A percentile compares a stretch with the other conserved stretches of the same genome.
phyloP scores from a whole-genome alignment of 92 coral and sea anemone genomes.

The Heteractis magnifica region DNA sequence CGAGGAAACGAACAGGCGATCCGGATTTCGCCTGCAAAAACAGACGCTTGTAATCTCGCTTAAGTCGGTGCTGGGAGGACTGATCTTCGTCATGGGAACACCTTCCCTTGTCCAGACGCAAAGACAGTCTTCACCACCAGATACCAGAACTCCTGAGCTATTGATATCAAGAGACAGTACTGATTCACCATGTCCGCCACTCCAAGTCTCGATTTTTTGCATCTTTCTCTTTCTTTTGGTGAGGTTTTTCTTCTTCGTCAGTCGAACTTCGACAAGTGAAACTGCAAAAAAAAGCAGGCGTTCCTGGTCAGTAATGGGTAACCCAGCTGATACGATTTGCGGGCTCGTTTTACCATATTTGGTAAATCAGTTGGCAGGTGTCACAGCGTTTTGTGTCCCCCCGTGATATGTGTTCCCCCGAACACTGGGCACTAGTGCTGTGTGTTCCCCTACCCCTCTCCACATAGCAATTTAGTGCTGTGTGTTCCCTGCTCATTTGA shows the following conservation, averaged over 20 bases:
- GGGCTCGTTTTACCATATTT: conserved; percentile 42
- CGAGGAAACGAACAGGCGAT: conserved; percentile 75
- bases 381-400: too few species aligned
- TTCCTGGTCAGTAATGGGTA: conserved; percentile 17
- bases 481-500: too few species aligned
- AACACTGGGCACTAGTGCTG: too few species aligned
- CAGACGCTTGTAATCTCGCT: conserved; percentile 63
- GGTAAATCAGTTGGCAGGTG: conserved; percentile 6
- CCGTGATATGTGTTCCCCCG: too few species aligned
- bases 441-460: too few species aligned
- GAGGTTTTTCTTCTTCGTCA: background rate
- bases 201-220: conserved; percentile 58
- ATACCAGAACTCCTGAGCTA: conserved; percentile 71
- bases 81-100: conserved; percentile 48
- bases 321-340: conserved; percentile 33
- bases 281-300: background rate
- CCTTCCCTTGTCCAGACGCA: conserved; percentile 88
- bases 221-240: conserved; percentile 4
- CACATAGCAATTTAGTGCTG: too few species aligned
- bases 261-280: background rate
- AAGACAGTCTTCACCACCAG: conserved; percentile 87
- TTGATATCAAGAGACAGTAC: conserved; percentile 78
- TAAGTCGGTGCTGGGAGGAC: conserved; percentile 12
- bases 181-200: conserved; percentile 77
- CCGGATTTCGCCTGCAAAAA: conserved; percentile 61